These are phyloP conservation scores for Scaptomyza tumidula DNA, from an alignment of 2,888 invertebrate genomes.

Conservation along the genomic window DNA sequence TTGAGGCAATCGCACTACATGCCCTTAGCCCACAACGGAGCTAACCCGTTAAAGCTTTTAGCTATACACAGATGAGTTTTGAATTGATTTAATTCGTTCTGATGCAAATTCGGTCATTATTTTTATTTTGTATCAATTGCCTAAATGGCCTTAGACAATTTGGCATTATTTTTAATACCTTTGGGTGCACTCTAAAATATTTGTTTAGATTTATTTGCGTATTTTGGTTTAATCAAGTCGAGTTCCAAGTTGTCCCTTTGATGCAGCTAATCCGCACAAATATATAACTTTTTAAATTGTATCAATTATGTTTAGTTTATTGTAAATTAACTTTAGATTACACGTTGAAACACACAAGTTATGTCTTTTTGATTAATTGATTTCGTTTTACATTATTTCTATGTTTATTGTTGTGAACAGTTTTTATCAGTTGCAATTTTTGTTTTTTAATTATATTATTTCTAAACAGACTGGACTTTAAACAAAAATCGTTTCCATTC, in stretches of 20 bases:
- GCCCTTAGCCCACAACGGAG: too few species aligned
- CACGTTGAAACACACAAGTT: conserved; percentile 61
- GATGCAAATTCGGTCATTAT: too few species aligned
- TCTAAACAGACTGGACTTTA: conserved; percentile 49
- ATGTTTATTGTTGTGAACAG: conserved; percentile 59
- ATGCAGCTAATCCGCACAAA: neutral
- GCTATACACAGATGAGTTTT: too few species aligned
- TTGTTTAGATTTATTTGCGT: too few species aligned
- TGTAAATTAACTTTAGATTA: conserved; percentile 69
- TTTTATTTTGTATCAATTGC: too few species aligned
- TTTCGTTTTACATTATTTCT: conserved; percentile 59
- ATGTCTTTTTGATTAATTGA: conserved; percentile 70
- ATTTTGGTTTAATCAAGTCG: too few species aligned
- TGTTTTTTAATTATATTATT: conserved; percentile 21
- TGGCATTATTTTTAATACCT: too few species aligned
- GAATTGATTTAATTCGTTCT: too few species aligned
- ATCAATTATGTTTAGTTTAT: conserved; percentile 58
- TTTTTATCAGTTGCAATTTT: conserved; percentile 51
- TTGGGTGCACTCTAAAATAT: too few species aligned
- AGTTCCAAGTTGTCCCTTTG: neutral
- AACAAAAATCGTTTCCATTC: neutral
- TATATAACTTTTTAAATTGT: conserved; percentile 11
- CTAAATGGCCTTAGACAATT: too few species aligned
- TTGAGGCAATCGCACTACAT: too few species aligned
- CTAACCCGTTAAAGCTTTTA: too few species aligned